Percentiles rank a stretch among this genome's conserved stretches.
phyloP scores from a whole-genome alignment of 2,888 invertebrate genomes.

The Oxycera nigricornis region DNA sequence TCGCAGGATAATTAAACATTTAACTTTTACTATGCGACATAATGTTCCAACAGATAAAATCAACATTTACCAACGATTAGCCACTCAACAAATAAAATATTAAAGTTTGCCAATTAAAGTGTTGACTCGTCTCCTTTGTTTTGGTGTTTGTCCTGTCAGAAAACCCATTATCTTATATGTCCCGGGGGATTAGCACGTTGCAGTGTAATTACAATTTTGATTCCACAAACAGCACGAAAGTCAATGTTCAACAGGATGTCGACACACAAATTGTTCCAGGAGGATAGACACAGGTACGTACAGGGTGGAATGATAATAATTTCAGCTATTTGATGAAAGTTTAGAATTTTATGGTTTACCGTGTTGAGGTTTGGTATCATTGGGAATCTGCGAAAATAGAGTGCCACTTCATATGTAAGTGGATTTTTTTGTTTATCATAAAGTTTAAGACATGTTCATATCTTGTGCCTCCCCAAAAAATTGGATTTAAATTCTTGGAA shows the following conservation, averaged over 20 bases:
- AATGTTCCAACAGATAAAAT: not conserved
- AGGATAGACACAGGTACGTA: not conserved
- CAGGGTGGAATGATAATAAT: not conserved
- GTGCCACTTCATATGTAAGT: too few relatives aligned
- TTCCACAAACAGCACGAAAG: not conserved
- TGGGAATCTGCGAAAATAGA: too few relatives aligned
- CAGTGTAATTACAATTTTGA: not conserved
- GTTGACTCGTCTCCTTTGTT: not conserved
- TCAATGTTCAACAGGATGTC: not conserved
- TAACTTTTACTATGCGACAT: too few relatives aligned
- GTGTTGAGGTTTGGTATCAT: too few relatives aligned
- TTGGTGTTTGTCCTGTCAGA: not conserved
- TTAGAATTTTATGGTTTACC: not conserved
- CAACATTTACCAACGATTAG: not conserved
- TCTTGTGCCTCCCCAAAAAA: too few relatives aligned
- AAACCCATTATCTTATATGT: conserved; percentile 9
- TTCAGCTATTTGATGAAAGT: not conserved
- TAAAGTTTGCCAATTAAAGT: not conserved
- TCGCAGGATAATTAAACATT: too few relatives aligned
- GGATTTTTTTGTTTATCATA: too few relatives aligned
- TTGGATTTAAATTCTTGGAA: too few relatives aligned
- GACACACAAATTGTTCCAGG: too few relatives aligned
- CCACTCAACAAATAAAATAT: conserved; percentile 9
- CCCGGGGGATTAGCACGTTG: not conserved
- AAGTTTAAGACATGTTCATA: too few relatives aligned